phyloP scores from a whole-genome alignment of 2,113 vertebrate species.

The Helogale parvula region DNA sequence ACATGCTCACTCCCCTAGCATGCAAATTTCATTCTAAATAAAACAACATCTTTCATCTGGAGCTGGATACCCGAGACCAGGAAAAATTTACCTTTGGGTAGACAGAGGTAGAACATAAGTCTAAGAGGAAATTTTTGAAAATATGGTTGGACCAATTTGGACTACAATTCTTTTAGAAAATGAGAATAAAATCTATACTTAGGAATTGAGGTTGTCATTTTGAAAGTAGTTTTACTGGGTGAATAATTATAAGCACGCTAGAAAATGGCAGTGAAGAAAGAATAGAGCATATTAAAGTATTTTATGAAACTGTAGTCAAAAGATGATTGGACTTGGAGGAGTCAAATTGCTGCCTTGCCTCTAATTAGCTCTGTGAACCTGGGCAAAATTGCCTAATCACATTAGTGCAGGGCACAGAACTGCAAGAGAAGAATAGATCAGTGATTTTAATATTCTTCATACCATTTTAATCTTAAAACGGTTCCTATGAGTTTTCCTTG shows the following conservation, averaged over 20 bases:
- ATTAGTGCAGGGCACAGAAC: neutral
- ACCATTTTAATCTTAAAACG: neutral
- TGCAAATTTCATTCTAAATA: slow-evolving; percentile 20
- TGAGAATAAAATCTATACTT: slow-evolving; percentile 33
- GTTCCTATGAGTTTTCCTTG: neutral
- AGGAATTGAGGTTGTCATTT: slow-evolving; percentile 22
- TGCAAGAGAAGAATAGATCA: neutral
- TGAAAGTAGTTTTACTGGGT: slow-evolving; percentile 35
- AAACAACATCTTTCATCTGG: slow-evolving; percentile 3
- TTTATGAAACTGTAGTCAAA: neutral
- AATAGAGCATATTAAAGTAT: neutral
- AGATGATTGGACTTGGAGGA: neutral
- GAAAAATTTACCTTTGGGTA: neutral
- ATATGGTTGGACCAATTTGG: neutral
- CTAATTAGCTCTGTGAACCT: slow-evolving; percentile 21
- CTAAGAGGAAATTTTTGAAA: slow-evolving; percentile 34
- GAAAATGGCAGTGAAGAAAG: slow-evolving; percentile 39
- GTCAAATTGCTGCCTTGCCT: neutral
- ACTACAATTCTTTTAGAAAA: slow-evolving; percentile 32
- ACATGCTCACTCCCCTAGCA: neutral
- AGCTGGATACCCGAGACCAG: neutral
- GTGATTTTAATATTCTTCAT: neutral
- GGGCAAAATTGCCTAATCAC: neutral
- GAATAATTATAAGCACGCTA: slow-evolving; percentile 21
- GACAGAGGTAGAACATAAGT: neutral